Base-by-base conservation (phyloP, 1,140 invertebrate genomes). In the Globodera rostochiensis region DNA sequence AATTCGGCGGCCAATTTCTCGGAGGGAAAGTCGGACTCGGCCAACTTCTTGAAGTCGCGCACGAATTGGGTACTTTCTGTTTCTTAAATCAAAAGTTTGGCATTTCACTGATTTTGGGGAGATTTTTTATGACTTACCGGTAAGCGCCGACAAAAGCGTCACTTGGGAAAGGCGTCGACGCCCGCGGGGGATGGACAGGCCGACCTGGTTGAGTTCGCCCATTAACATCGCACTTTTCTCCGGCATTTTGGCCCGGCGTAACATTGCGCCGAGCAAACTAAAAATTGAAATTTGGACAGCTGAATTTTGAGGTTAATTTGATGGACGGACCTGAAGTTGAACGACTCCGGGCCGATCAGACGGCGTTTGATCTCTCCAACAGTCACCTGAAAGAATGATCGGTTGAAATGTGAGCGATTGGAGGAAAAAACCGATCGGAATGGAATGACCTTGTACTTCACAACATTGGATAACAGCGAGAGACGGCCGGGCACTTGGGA, bases 291-390 rank as follows among this genome's bases (percentile, higher is more conserved):
- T 5, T 36, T 60, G 25, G 3, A 13, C 4, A 5, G 15, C 5
- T 60, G 57, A 36, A 36, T 13, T 60, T 60, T 60, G 9, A 15
- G 15, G 3, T 49, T 50, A 4, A 49, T n/a, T 57, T 7, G 21
- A 53, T 45, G 57, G 11, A 74, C 21, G 49, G 49, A 74, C 73
- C 73, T 74, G 66, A 86, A 86, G 73, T 86, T 86, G 70, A 86
- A 86, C 7, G 86, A 84, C 64, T 86, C 85, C 4, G 85, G 85
- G 46, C 85, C 85, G 57, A 86, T 80, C 36, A 88, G 67, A 71
- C 86, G 87, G 11, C 85, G 81, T 4, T 86, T 88, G 6, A 86
- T 83, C 85, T 86, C 85, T 47, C 86, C 85, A 70, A 86, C 85
- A 69, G 86, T 79, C 86, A 86, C 87, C 87, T 84, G 73, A 53